These are phyloP conservation scores for Ascidia mentula DNA, from an alignment of 23 tunicate species.

Conservation along the genomic window DNA sequence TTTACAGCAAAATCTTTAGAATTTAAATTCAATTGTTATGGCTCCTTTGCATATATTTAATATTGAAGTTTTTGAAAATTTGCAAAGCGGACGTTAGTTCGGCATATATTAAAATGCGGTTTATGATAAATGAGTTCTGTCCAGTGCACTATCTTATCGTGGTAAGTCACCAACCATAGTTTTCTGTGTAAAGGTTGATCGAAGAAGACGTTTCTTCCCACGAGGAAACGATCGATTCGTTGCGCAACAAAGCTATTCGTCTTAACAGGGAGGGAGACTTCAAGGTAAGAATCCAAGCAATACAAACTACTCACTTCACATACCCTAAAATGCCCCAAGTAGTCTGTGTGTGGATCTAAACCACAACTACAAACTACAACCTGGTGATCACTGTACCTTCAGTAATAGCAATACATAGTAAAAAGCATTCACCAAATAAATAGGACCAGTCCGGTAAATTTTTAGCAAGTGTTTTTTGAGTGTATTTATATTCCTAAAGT, in stretches of 20 bases:
- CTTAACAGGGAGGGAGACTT: conserved; percentile 38
- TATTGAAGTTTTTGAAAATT: too few relatives aligned
- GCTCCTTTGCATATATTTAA: too few relatives aligned
- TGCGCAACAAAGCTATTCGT: conserved; percentile 37
- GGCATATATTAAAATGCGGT: too few relatives aligned
- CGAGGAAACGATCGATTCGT: conserved; percentile 46
- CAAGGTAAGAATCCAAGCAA: conserved; percentile 17
- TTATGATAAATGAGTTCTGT: neutral
- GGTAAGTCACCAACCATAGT: neutral
- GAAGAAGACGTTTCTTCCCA: conserved; percentile 64
- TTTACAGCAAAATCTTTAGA: neutral
- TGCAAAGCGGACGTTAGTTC: too few relatives aligned
- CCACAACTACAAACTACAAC: neutral
- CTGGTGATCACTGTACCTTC: neutral
- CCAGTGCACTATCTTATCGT: neutral
- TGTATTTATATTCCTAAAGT: too few relatives aligned
- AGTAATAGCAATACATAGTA: neutral
- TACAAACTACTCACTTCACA: too few relatives aligned
- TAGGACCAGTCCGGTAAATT: too few relatives aligned
- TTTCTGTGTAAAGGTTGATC: conserved; percentile 29
- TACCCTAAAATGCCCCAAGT: neutral
- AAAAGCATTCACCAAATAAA: neutral
- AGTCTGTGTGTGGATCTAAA: neutral
- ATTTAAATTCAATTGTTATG: too few relatives aligned
- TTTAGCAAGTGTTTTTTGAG: too few relatives aligned